Percentiles rank a stretch among this genome's conserved stretches.
Conservation (phyloP, 2,888 invertebrate genomes). For the Dasysyrphus albostriatus region DNA sequence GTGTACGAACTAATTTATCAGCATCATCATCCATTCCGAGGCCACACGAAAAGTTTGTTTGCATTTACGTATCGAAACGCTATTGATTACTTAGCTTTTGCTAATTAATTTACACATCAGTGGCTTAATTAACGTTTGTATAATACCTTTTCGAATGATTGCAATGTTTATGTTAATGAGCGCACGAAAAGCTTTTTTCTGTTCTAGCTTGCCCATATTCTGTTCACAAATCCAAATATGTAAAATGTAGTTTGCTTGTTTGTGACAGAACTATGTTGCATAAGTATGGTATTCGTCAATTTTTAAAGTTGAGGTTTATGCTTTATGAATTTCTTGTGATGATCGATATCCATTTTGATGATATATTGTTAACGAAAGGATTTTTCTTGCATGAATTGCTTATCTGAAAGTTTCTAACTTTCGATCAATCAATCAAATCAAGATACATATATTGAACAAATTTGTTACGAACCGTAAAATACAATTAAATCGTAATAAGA, state of each 20-base stretch:
- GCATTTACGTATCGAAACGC: constrained; percentile 61
- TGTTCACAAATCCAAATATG: not conserved
- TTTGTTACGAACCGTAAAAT: not conserved
- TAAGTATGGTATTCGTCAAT: not conserved
- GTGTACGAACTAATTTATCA: constrained; percentile 21
- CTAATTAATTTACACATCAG: constrained; percentile 72
- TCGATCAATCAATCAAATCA: no score
- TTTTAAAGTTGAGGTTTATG: not conserved
- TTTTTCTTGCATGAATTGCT: no score
- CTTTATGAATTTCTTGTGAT: not conserved
- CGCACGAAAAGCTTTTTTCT: constrained; percentile 17
- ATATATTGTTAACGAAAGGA: no score
- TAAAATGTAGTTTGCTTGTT: not conserved
- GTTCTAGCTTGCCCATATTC: not conserved
- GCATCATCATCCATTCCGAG: constrained; percentile 22
- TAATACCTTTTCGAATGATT: constrained; percentile 50
- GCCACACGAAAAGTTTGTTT: constrained; percentile 40
- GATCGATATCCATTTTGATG: no score
- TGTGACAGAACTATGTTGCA: not conserved
- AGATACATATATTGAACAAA: not conserved
- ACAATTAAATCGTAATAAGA: no score
- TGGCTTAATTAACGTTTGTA: constrained; percentile 65
- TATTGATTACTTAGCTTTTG: constrained; percentile 73
- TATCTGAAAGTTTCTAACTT: no score
- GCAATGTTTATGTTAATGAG: constrained; percentile 55